A percentile compares a stretch with the other conserved stretches of the same genome.
Evolutionary conservation across 2,888 invertebrate genomes (phyloP).

Genomic region (Patella caerulea): DNA sequence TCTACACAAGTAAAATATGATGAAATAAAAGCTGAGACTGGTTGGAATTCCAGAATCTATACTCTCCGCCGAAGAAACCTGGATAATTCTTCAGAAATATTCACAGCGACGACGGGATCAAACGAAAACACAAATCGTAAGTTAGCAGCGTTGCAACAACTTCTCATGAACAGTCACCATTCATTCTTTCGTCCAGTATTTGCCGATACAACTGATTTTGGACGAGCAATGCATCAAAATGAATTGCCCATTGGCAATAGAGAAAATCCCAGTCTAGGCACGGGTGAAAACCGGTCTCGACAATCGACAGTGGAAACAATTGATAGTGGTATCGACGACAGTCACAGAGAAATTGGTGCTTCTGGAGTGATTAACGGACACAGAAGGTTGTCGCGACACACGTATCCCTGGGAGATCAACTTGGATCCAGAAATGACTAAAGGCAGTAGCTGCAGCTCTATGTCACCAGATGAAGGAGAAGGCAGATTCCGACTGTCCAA

Average conservation of each 20-base stretch:
- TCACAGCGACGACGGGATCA: too few relatives aligned
- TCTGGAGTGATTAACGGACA: constrained; percentile 4
- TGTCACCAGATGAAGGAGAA: not conserved
- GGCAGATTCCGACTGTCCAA: not conserved
- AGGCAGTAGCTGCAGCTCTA: constrained; percentile 11
- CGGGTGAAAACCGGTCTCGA: not conserved
- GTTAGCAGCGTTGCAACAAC: too few relatives aligned
- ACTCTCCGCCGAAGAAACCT: not conserved
- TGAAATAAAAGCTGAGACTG: constrained; percentile 31
- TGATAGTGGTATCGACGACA: constrained; percentile 37
- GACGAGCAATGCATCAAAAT: too few relatives aligned
- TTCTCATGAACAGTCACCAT: too few relatives aligned
- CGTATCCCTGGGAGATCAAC: constrained; percentile 27
- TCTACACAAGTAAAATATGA: constrained; percentile 26
- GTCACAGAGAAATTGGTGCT: not conserved
- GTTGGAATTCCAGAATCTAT: constrained; percentile 19
- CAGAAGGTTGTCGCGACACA: constrained; percentile 12
- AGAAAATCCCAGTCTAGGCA: too few relatives aligned
- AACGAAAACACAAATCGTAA: too few relatives aligned
- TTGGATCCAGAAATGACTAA: constrained; percentile 19
- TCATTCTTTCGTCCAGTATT: too few relatives aligned
- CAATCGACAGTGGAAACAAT: constrained; percentile 38
- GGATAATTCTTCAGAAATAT: too few relatives aligned
- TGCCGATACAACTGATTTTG: too few relatives aligned
- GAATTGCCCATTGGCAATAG: too few relatives aligned